Evolutionary conservation across 2,888 invertebrate species (phyloP), one percentile per base, ranked within the genome.

Genomic region (Melanotus villosus): DNA sequence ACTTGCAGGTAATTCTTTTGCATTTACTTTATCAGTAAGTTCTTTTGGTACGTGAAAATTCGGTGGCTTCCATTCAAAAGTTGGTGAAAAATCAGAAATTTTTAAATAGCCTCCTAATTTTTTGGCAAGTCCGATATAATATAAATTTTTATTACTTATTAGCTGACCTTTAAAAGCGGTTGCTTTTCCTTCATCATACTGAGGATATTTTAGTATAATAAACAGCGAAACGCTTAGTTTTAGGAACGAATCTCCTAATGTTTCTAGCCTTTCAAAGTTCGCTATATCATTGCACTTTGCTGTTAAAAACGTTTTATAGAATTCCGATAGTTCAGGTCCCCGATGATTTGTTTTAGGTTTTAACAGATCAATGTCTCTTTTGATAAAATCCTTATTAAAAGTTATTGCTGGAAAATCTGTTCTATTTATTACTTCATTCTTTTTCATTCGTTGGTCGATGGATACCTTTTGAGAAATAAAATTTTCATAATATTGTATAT

Each of bases 181-280:
- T 23, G 96, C 86, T 72, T 90, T 89, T 0, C 97, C 97, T 84
- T 97, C 97, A 77, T 91, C 90, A 41, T 89, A 88, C 0, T 83
- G 82, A 0, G 91, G 89, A 81, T 91, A 95, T 65, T 87, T 86
- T 74, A 91, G 89, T 80, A 89, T 93, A 16, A 96, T 85, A 81
- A 90, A 94, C 1, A 94, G 83, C 0, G 93, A 92, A 0, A 90
- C 87, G 1, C 92, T 90, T 76, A 91, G 92, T 85, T 98, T 97
- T 5, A 98, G 85, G 83, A 93, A 94, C 0, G 96, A 92, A 82
- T 98, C 97, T 0, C 97, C 98, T 2, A 98, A 87, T 0, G 95
- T 95, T 84, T 97, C 97, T 10, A 92, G 85, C 0, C 96, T 86
- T 81, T 98, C 97, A 76, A 95, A 83, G 80, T 94, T 89, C 73